Base-by-base conservation (phyloP, 2,113 vertebrate species). In the Thymallus thymallus region DNA sequence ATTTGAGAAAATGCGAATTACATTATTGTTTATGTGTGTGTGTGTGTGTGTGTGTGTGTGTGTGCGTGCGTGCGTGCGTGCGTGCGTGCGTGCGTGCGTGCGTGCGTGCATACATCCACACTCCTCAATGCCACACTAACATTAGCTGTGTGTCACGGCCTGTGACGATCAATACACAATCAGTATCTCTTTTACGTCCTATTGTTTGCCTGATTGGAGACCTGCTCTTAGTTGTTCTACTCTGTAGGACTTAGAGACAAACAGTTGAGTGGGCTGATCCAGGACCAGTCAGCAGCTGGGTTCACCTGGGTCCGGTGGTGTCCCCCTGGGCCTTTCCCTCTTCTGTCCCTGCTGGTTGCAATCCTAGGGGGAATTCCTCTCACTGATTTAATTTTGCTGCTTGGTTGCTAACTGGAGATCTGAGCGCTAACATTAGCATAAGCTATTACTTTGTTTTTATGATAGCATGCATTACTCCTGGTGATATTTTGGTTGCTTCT, bases 1-100 rank as follows among this genome's bases (percentile, higher is more conserved):
- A 58, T 12, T 35, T 13, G 18, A 18, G 73, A 86, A 86, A 84
- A 75, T 82, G 67, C n/a, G 76, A 85, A 86, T 88, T 75, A 85
- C 85, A 83, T 85, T 76, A 86, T 63, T 56, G 72, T 13, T 29
- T 71, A 13, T 55, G 10, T 74, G 12, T 24, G 74, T 72, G 1
- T 68, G 13, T 74, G 29, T 68, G 24, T 72, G 1, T 69, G 63
- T 75, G 4, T 58, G 24, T 74, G 70, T 73, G 55, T 73, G 61
- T 61, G 74, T 63, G 70, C 30, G 56, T 56, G 72, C 4, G 55
- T 71, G 26, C 41, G 10, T 74, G 6, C n/a, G 55, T 68, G 68
- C 61, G 20, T 68, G 26, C 68, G 45, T 63, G 35, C 63, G 73
- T 32, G 18, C 62, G 24, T 71, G 41, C 45, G 32, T 68, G 73